Conservation (phyloP, 2,888 invertebrate genomes). For the Andrena camellia region DNA sequence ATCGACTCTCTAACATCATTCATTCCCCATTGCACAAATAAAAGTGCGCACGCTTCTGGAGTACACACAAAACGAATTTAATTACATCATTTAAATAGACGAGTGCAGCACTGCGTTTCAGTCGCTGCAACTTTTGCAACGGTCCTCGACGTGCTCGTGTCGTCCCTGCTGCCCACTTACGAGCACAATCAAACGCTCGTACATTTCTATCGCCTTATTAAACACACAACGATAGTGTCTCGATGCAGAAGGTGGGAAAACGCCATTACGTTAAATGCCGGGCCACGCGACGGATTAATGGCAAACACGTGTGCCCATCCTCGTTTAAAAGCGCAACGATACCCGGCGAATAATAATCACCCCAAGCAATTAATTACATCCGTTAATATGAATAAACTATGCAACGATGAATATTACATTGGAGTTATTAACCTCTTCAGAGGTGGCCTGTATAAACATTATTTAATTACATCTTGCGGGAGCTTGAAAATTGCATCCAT, state of each 20-base stretch:
- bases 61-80: too few relatives aligned
- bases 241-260: neutral
- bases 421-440: conserved; percentile 33
- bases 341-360: conserved; percentile 24
- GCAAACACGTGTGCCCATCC: neutral
- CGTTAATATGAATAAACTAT: conserved; percentile 19
- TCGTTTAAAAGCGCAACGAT: neutral
- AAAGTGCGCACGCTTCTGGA: too few relatives aligned
- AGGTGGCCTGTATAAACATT: conserved; percentile 6
- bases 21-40: too few relatives aligned
- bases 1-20: too few relatives aligned
- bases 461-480: conserved; percentile 5
- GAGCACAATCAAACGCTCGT: too few relatives aligned
- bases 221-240: neutral
- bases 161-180: too few relatives aligned
- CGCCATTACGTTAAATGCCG: neutral
- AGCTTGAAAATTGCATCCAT: neutral
- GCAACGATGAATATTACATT: neutral
- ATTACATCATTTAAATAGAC: too few relatives aligned
- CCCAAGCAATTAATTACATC: conserved; percentile 25
- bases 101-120: too few relatives aligned
- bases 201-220: too few relatives aligned
- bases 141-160: too few relatives aligned
- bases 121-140: too few relatives aligned
- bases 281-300: conserved; percentile 1